Evolutionary conservation across 2,113 vertebrate species (phyloP), one percentile per base, ranked within the genome.

Genomic region (Formicarius rufipectus): DNA sequence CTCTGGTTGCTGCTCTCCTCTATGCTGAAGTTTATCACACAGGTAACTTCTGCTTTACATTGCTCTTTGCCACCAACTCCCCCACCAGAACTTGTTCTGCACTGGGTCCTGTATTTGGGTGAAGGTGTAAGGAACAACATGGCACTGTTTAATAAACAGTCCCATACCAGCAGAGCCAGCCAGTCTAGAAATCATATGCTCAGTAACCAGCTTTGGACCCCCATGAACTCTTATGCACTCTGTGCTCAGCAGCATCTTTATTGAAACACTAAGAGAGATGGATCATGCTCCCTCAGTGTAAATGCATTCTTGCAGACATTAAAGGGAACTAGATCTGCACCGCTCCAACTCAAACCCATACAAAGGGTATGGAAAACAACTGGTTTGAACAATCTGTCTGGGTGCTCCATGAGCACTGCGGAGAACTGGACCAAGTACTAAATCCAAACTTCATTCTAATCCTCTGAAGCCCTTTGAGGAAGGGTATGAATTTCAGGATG

Each of bases 251-350:
- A 4, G 33, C 44, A 83, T 63, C 72, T 50, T 89, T 88, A 30
- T 76, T 76, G 75, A 59, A 91, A 47, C 18, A 10, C 39, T 55
- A 24, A 45, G 58, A 42, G 21, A 63, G 58, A 64, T 2, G 7
- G 52, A 47, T 52, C 52, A 25, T 0, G 0, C 5, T 86, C 28
- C 39, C 30, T 55, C 62, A 49, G 37, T 3, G 1, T 20, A 85
- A 88, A 75, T 28, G 7, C 47, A 79, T 72, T 49, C 45, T 20
- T 15, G 58, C 17, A 59, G 52, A 40, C 33, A 59, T 40, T n/a
- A 71, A 78, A 88, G 25, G 50, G 52, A 60, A 50, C 16, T 16
- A 74, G 40, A 28, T 87, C 45, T 78, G 42, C 16, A 15, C n/a
- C 58, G 40, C 28, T 90, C 52, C 79, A 75, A 55, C 35, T 50